These are phyloP conservation scores for Crossocerus cetratus DNA, from an alignment of 2,888 invertebrate species.

Conservation along the genomic window DNA sequence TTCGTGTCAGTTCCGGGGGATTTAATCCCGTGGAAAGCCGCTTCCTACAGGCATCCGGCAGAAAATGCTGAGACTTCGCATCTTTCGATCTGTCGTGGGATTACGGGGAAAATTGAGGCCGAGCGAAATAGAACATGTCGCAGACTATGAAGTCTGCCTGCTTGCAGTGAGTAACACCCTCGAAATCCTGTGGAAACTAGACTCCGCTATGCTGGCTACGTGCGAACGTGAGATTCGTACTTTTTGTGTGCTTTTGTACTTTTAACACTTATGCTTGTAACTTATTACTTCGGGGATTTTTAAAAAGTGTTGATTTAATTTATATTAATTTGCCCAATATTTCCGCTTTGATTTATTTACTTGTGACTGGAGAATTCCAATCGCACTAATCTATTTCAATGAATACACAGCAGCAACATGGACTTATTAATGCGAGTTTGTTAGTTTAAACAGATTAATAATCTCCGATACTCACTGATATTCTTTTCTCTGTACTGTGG, in stretches of 20 bases:
- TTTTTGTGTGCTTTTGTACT: too few species aligned
- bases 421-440: not conserved
- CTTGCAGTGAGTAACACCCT: not conserved
- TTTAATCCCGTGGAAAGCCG: constrained; percentile 58
- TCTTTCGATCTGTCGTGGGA: constrained; percentile 47
- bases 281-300: too few species aligned
- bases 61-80: constrained; percentile 49
- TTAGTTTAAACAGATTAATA: not conserved
- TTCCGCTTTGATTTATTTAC: too few species aligned
- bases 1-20: constrained; percentile 48
- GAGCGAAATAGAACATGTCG: constrained; percentile 42
- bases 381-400: too few species aligned
- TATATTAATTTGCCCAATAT: too few species aligned
- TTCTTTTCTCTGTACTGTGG: constrained; percentile 67
- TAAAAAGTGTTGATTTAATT: too few species aligned
- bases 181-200: not conserved
- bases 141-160: not conserved
- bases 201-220: too few species aligned
- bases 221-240: too few species aligned
- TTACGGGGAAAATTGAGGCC: constrained; percentile 9
- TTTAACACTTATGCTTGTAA: too few species aligned
- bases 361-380: too few species aligned
- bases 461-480: constrained; percentile 61
- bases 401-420: too few species aligned
- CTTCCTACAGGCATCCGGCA: constrained; percentile 33